These are phyloP conservation scores for Muscicapa adusta DNA, from an alignment of 2,113 vertebrate genomes.

Conservation along the genomic window DNA sequence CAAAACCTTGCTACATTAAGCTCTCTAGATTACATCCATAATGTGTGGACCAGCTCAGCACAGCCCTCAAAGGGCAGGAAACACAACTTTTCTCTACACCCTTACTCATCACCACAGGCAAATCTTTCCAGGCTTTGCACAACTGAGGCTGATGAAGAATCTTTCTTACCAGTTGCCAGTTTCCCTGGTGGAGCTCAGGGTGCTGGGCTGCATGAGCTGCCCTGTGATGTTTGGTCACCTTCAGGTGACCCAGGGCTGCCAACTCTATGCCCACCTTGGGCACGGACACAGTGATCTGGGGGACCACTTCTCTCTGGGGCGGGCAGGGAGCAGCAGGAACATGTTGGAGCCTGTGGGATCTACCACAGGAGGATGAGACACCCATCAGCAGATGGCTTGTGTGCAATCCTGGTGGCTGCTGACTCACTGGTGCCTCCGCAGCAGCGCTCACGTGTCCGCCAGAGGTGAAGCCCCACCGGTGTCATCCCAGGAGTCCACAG, in stretches of 20 bases:
- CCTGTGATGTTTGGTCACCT: neutral
- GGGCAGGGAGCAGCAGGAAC: fast-evolving
- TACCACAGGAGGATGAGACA: neutral
- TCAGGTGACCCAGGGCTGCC: neutral
- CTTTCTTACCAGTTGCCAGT: neutral
- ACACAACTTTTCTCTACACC: neutral
- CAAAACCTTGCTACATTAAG: neutral
- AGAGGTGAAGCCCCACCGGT: neutral
- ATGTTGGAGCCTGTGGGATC: neutral
- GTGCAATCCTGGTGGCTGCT: neutral
- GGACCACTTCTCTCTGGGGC: neutral
- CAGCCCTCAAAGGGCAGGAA: neutral
- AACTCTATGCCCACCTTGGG: no score
- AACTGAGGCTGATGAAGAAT: neutral
- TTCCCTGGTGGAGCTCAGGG: neutral
- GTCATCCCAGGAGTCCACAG: neutral
- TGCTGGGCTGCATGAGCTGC: neutral
- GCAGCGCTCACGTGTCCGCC: fast-evolving
- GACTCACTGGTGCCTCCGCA: neutral
- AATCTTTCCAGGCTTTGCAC: neutral
- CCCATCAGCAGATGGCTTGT: neutral
- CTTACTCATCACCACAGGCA: neutral
- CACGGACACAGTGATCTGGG: fast-evolving
- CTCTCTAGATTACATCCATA: neutral
- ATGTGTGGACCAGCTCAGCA: neutral